These are phyloP conservation scores for Drosophila acutilabella DNA, from an alignment of 2,888 invertebrate species.

Conservation along the genomic window DNA sequence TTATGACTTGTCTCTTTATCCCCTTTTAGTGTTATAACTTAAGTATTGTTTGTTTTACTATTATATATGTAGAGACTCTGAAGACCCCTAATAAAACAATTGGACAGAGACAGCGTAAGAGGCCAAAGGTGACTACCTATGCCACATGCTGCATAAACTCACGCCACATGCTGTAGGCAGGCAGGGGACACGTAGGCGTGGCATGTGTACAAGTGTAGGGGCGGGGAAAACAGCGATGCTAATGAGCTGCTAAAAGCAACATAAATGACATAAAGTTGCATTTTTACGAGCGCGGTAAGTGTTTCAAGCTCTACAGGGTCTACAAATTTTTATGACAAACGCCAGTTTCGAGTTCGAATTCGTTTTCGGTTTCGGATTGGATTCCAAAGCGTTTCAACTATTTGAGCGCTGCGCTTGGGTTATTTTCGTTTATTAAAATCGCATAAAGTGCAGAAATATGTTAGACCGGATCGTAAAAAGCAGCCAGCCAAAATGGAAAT, in stretches of 20 bases:
- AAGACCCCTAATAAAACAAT: conserved; percentile 70
- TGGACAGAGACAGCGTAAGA: conserved; percentile 21
- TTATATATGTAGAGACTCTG: conserved; percentile 27
- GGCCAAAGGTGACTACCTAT: conserved; percentile 43
- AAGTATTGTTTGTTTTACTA: conserved; percentile 40
- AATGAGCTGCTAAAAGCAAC: conserved; percentile 79
- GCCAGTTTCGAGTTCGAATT: conserved; percentile 44
- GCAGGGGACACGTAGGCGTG: neutral
- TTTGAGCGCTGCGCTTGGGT: conserved; percentile 39
- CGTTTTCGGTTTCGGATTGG: conserved; percentile 43
- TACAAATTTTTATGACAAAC: conserved; percentile 70
- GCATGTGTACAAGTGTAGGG: neutral
- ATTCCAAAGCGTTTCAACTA: conserved; percentile 57
- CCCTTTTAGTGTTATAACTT: conserved; percentile 15
- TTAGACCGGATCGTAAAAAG: conserved; percentile 64
- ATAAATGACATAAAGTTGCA: conserved; percentile 78
- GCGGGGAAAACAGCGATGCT: conserved; percentile 56
- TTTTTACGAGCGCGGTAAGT: conserved; percentile 71
- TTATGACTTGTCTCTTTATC: conserved; percentile 25
- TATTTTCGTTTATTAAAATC: conserved; percentile 80
- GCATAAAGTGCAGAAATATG: conserved; percentile 79
- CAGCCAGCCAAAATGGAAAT: conserved; percentile 55
- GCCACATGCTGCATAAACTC: conserved; percentile 12
- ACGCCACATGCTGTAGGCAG: conserved; percentile 6
- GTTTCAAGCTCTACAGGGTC: conserved; percentile 53